Conservation (phyloP, 1,140 invertebrate species). For the Lasaia peninsularis region DNA sequence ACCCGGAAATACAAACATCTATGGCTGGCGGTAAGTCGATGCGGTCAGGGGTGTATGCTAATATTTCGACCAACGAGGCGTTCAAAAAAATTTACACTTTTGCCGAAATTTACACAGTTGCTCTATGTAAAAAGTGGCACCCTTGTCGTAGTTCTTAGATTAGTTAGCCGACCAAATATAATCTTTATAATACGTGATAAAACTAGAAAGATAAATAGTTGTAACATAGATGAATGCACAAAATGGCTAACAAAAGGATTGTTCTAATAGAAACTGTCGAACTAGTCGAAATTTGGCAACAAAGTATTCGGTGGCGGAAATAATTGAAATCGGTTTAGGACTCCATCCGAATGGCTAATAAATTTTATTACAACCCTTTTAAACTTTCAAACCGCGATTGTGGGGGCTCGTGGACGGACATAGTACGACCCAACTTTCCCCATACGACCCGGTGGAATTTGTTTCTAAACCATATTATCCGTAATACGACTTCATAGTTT, state of each 20-base stretch:
- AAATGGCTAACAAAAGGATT: not conserved
- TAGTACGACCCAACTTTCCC: not conserved
- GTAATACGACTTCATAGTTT: not conserved
- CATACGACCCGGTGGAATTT: not conserved
- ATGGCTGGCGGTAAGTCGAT: too few species aligned
- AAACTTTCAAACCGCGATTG: slow-evolving; percentile 3
- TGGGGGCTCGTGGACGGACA: not conserved
- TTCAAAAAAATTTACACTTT: too few species aligned
- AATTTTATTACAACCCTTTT: slow-evolving; percentile 8
- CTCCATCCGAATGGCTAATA: not conserved
- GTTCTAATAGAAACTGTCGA: not conserved
- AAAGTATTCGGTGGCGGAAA: slow-evolving; percentile 3
- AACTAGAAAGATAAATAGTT: too few species aligned
- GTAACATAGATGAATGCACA: not conserved
- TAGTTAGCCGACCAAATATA: too few species aligned
- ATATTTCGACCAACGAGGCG: too few species aligned
- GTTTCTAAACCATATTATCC: not conserved
- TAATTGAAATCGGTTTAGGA: not conserved
- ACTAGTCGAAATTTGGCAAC: not conserved
- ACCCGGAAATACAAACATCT: too few species aligned
- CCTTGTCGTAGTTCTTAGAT: too few species aligned
- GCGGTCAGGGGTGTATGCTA: too few species aligned
- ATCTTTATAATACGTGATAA: too few species aligned
- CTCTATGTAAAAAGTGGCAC: too few species aligned
- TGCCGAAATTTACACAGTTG: too few species aligned